Evolutionary conservation across 1,140 invertebrate species (phyloP), one percentile per base, ranked within the genome.

Genomic region (Sinella curviseta): DNA sequence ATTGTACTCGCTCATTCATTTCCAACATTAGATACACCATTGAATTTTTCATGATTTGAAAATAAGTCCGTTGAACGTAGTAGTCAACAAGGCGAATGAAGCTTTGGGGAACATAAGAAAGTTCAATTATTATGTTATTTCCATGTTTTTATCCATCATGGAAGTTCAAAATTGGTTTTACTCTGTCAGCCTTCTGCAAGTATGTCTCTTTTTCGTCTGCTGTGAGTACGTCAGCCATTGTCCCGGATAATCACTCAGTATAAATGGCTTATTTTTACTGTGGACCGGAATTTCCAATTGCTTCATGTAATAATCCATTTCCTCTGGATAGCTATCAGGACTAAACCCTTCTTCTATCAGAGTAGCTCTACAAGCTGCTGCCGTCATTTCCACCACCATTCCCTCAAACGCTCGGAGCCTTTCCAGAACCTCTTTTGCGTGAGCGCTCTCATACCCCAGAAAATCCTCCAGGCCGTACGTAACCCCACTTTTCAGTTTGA

Each of bases 41-140:
- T 0, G 93, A 93, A 81, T 91, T 91, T 16, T 90, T 88, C 28
- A 93, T 88, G 67, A 94, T 85, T 16, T 88, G 87, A 83, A 92
- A 91, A 84, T 93, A 88, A 85, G 92, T 91, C 84, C 90, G 91
- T 73, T 92, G 90, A 35, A 92, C 90, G 85, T 93, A 89, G 85
- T 93, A 94, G 85, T 95, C 94, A 14, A 90, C 88, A 55, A 94
- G 83, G 31, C 91, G 91, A 81, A 94, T 93, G 82, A 93, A 94
- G 84, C 93, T 94, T 86, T 17, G 36, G 34, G 86, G 86, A 76
- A 80, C 65, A 73, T 81, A 48, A 54, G 74, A 77, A 79, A 60
- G 4, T 48, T 48, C n/a, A n/a, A n/a, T n/a, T n/a, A n/a, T n/a
- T 36, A 67, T 79, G 77, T 79, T 33, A 17, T 74, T 39, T 75